Evolutionary conservation across 2,797 vertebrate genomes (phyloP).

Genomic region (Chloroceryle inda): DNA sequence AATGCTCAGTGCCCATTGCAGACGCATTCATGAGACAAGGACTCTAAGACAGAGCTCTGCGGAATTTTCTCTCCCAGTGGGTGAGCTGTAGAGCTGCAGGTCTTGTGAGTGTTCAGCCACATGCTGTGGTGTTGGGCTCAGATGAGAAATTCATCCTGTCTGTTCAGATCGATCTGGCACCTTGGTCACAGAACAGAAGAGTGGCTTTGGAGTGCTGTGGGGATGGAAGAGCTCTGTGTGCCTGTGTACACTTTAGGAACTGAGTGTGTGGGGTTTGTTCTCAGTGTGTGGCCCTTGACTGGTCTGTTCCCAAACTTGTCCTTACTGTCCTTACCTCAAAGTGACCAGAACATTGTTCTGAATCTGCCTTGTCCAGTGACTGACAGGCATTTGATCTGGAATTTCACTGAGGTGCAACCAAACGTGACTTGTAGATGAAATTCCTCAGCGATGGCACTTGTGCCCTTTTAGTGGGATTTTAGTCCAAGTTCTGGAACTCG

Average conservation of each 20-base stretch:
- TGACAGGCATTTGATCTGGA: not conserved
- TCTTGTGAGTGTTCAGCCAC: not conserved
- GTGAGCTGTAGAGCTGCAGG: not conserved
- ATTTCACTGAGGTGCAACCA: constrained; percentile 28
- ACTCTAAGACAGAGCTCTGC: not conserved
- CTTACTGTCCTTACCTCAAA: not conserved
- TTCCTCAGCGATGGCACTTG: not conserved
- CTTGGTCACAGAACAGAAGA: not conserved
- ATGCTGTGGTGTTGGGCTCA: not conserved
- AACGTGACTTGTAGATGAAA: not conserved
- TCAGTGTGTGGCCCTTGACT: not conserved
- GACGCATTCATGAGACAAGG: not conserved
- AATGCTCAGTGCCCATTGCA: not conserved
- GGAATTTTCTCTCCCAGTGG: not conserved
- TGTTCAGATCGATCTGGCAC: not conserved
- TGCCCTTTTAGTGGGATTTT: constrained; percentile 5
- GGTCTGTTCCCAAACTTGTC: not conserved
- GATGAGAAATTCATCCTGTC: not conserved
- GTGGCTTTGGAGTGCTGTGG: not conserved
- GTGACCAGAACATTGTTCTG: not conserved
- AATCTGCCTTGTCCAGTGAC: not conserved
- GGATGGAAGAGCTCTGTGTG: not conserved
- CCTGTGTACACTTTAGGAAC: not conserved
- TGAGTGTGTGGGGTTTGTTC: not conserved
- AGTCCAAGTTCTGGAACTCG: constrained; percentile 1